Conservation (phyloP, 1,140 invertebrate genomes). For the Bombyx mandarina region DNA sequence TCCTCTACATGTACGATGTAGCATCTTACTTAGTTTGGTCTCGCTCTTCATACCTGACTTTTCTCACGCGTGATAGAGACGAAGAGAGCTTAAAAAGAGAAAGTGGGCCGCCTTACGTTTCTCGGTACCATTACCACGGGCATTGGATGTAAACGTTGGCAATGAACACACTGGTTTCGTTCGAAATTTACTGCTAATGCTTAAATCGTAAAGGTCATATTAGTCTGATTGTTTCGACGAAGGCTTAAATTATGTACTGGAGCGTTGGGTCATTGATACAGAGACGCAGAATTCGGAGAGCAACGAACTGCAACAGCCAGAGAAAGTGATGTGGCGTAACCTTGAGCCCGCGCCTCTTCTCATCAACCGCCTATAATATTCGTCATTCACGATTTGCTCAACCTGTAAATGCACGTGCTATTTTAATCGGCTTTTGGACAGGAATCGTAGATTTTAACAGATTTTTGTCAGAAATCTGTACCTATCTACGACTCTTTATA, state of each 20-base stretch:
- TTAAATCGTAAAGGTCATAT: slow-evolving; percentile 24
- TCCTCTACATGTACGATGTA: slow-evolving; percentile 19
- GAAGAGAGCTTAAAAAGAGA: slow-evolving; percentile 63
- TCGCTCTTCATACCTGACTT: slow-evolving; percentile 32
- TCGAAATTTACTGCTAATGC: slow-evolving; percentile 29
- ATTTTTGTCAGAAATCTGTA: no score
- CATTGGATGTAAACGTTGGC: slow-evolving; percentile 63
- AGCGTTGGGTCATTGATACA: slow-evolving; percentile 44
- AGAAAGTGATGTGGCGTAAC: slow-evolving; percentile 65
- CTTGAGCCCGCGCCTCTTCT: slow-evolving; percentile 49
- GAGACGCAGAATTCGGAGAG: slow-evolving; percentile 60
- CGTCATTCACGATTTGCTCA: slow-evolving; percentile 22
- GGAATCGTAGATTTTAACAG: no score
- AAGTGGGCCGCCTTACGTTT: slow-evolving; percentile 68
- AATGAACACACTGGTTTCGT: slow-evolving; percentile 32
- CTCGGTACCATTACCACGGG: slow-evolving; percentile 64
- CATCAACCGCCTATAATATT: slow-evolving; percentile 50
- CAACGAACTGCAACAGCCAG: slow-evolving; percentile 50
- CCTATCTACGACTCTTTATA: no score
- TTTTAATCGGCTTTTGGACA: no score
- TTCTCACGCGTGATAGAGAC: slow-evolving; percentile 47
- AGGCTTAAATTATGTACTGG: slow-evolving; percentile 22
- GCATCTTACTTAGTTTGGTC: slow-evolving; percentile 46
- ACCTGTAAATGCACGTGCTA: no score
- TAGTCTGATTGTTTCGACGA: slow-evolving; percentile 17